These are phyloP conservation scores for Oreocharis arfaki DNA, from an alignment of 2,113 vertebrate genomes.

Conservation along the genomic window DNA sequence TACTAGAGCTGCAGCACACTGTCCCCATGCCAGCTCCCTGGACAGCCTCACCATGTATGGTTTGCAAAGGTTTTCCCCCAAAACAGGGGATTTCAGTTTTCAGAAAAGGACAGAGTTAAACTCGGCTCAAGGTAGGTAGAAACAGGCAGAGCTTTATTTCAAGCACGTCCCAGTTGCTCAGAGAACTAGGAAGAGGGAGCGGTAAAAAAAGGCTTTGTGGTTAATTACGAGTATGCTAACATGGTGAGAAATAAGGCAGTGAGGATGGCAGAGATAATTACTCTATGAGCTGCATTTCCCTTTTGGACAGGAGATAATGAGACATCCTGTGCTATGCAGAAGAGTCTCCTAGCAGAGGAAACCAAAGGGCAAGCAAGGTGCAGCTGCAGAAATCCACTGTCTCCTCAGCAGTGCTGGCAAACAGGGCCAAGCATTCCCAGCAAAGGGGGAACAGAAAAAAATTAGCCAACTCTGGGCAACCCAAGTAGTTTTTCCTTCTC, in stretches of 20 bases:
- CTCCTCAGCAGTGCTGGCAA: background rate
- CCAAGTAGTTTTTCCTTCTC: background rate
- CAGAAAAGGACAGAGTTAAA: background rate
- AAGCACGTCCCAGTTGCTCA: background rate
- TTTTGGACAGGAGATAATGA: constrained; percentile 35
- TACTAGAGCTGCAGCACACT: background rate
- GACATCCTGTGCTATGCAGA: background rate
- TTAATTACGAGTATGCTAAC: constrained; percentile 22
- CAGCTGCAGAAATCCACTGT: background rate
- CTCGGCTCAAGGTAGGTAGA: background rate
- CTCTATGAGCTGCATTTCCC: background rate
- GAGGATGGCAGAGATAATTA: constrained; percentile 29
- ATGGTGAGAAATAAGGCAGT: background rate
- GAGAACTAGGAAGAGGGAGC: background rate
- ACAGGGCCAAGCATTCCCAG: background rate
- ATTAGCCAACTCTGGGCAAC: background rate
- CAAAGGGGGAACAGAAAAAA: background rate
- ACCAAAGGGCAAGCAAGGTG: background rate
- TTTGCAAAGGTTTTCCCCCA: background rate
- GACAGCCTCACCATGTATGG: background rate
- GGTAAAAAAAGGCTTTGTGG: background rate
- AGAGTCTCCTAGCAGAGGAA: background rate
- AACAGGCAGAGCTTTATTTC: background rate
- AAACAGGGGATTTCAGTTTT: background rate
- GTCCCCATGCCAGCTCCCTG: background rate